phyloP scores from a whole-genome alignment of 1,140 invertebrate species.

The Brachionus manjavacas region DNA sequence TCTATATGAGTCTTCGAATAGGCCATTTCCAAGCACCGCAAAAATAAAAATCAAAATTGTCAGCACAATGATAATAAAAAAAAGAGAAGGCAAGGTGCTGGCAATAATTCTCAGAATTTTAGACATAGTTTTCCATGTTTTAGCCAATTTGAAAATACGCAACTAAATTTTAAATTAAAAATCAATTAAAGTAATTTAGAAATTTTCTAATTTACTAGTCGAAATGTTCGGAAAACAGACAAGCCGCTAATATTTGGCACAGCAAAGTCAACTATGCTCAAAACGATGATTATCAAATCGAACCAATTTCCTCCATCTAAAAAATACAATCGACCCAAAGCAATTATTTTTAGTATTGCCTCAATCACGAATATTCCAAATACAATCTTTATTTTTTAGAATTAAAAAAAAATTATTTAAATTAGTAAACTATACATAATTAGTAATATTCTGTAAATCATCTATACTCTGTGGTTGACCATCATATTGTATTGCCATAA shows the following conservation, averaged over 20 bases:
- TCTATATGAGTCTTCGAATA: constrained; percentile 84
- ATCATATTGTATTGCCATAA: constrained; percentile 95
- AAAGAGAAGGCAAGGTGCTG: constrained; percentile 90
- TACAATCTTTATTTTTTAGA: constrained; percentile 71
- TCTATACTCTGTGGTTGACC: constrained; percentile 68
- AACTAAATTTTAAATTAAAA: constrained; percentile 64
- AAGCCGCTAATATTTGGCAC: constrained; percentile 82
- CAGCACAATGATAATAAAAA: constrained; percentile 92
- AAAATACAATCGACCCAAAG: constrained; percentile 96
- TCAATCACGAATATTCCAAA: constrained; percentile 94
- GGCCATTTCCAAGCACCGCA: constrained; percentile 95
- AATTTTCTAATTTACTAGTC: constrained; percentile 73
- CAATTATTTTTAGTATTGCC: constrained; percentile 87
- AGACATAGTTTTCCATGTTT: constrained; percentile 97
- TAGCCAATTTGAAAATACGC: constrained; percentile 96
- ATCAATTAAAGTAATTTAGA: background rate
- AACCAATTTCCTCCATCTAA: constrained; percentile 99
- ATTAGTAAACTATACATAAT: constrained; percentile 67
- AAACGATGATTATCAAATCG: constrained; percentile 92
- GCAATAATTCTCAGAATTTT: constrained; percentile 97
- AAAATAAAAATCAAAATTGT: constrained; percentile 98
- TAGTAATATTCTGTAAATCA: constrained; percentile 77
- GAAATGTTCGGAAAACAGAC: constrained; percentile 90
- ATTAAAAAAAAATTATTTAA: background rate
- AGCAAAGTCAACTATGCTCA: constrained; percentile 87